Base-by-base conservation (phyloP, 2,797 vertebrate species). In the Cottoperca gobio region DNA sequence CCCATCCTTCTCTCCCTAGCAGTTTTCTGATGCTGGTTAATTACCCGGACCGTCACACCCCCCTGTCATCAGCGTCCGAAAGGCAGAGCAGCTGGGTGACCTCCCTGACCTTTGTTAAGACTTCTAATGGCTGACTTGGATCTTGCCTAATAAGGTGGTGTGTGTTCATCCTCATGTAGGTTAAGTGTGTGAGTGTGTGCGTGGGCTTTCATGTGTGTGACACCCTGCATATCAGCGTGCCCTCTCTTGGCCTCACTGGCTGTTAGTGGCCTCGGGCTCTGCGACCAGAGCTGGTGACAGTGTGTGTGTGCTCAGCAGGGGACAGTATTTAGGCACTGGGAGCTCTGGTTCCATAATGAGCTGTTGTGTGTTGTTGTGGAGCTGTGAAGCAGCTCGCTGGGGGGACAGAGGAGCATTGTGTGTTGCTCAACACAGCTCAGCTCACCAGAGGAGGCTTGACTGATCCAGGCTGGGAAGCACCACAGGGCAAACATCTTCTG, bases 401-500 rank as follows among this genome's bases (percentile, higher is more conserved):
- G 68, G 43, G 63, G 83, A 94, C 92, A 94, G 92, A 92, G 87
- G 77, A 59, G 84, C 89, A 93, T 94, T 94, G 93, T 94, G 70
- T 75, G 58, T 57, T 46, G 68, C 81, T 50, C 54, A 33, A 63
- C 70, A 67, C 57, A 65, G 64, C 73, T 79, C 77, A 21, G 79
- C 71, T 76, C 84, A 64, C 84, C 84, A 79, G 80, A 62, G 70
- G 77, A 85, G 81, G 76, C 55, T 82, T 79, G 85, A 73, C 82
- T 74, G 78, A 78, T 77, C 63, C 74, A 64, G 76, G 83, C 79
- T 86, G 88, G 82, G 86, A 91, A 91, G 81, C 86, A 92, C 87
- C 91, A 90, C 87, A 69, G 89, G 87, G 88, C 79, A 90, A 86
- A 84, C 78, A 75, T 85, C 88, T 79, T 86, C 87, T 79, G 70